Evolutionary conservation across 2,888 invertebrate species (phyloP), one percentile per base, ranked within the genome.

Genomic region (Netelia virgata): DNA sequence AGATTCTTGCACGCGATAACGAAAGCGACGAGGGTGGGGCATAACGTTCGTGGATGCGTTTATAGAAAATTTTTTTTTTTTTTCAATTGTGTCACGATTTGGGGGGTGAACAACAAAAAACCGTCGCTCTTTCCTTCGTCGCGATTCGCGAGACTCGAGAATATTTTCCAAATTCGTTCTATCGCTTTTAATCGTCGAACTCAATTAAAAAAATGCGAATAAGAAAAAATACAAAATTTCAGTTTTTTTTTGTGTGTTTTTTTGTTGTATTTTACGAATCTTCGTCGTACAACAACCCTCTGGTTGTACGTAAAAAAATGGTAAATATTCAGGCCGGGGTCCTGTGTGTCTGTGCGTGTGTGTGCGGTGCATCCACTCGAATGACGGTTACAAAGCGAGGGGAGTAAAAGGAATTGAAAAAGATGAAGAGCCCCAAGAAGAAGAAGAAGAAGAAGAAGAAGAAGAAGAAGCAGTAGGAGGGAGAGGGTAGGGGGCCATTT

Each of bases 401-500:
- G 20, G 43, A 68, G 72, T 23, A 20, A 47, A 50, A 57, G 18
- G 43, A 11, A 20, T 16, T 41, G 41, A 18, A 70, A 55, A 50
- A 70, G 16, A 73, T n/a, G 18, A 36, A 63, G 16, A 57, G 41
- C 47, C 63, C n/a, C n/a, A 50, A 18, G 50, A 66, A 50, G 18
- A 66, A 59, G 50, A 59, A 53, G 47, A 28, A 8, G 18, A 23
- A 47, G 50, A 53, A 5, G 47, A 55, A n/a, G 43, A 41, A 50
- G 47, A 50, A 28, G 41, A 23, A 18, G 69, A 59, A n/a, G 43
- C 20, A 8, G 20, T 16, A 68, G 41, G 68, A 59, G 55, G 50
- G 61, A 61, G 10, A 68, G 55, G 20, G 43, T 18, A 59, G 20
- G 55, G 63, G 70, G 70, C 76, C 69, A 72, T 82, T 82, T 76